These are phyloP conservation scores for Hylyphantes graminicola DNA, from an alignment of 1,140 invertebrate genomes.

Conservation along the genomic window DNA sequence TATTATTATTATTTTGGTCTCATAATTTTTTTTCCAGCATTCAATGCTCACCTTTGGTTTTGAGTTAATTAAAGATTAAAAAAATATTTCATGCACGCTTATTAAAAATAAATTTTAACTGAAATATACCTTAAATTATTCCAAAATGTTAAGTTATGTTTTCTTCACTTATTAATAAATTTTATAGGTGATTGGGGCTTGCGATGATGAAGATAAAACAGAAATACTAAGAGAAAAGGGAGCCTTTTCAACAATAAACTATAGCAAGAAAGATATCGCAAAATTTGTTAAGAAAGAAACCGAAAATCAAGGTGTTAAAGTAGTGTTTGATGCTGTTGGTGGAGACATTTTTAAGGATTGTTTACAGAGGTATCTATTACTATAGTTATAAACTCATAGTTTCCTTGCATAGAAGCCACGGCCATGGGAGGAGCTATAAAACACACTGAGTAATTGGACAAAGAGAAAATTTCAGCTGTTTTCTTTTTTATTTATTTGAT, in stretches of 20 bases:
- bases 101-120: too few relatives aligned
- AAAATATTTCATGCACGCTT: too few relatives aligned
- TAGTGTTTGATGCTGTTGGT: slow-evolving; percentile 73
- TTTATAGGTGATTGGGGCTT: slow-evolving; percentile 74
- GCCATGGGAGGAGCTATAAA: neutral
- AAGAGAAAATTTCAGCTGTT: too few relatives aligned
- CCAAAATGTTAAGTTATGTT: too few relatives aligned
- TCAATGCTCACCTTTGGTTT: too few relatives aligned
- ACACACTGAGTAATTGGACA: too few relatives aligned
- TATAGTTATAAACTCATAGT: neutral
- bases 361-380: slow-evolving; percentile 69
- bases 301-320: slow-evolving; percentile 71
- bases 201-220: slow-evolving; percentile 72
- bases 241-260: slow-evolving; percentile 73
- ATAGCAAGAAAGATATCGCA: slow-evolving; percentile 71
- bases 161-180: too few relatives aligned
- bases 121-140: too few relatives aligned
- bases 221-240: slow-evolving; percentile 72
- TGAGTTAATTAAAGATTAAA: too few relatives aligned
- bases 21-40: too few relatives aligned
- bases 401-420: neutral
- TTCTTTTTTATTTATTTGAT: too few relatives aligned
- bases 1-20: too few relatives aligned
- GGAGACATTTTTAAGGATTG: slow-evolving; percentile 73
- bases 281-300: slow-evolving; percentile 72